phyloP scores from a whole-genome alignment of 2,113 vertebrate genomes.

The Callocephalon fimbriatum region DNA sequence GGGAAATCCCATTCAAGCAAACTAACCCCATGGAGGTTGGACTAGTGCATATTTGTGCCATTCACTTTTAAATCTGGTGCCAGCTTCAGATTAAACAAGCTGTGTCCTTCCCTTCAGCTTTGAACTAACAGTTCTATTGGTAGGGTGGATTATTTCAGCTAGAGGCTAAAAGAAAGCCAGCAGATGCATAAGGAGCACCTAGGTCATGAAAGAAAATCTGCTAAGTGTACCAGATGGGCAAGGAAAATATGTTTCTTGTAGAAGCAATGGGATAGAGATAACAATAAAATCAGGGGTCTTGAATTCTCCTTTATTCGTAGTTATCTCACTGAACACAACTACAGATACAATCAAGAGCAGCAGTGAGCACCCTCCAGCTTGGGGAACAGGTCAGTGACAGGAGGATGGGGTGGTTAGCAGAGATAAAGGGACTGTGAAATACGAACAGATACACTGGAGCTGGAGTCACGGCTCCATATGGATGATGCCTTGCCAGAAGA shows the following conservation, averaged over 20 bases:
- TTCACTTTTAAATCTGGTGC: neutral
- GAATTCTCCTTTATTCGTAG: neutral
- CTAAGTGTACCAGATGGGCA: neutral
- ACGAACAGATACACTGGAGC: neutral
- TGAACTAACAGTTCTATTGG: neutral
- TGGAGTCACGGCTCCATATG: neutral
- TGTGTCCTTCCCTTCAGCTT: neutral
- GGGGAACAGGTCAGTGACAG: neutral
- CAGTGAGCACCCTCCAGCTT: neutral
- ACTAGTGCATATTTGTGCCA: fast-evolving
- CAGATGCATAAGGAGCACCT: neutral
- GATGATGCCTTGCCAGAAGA: neutral
- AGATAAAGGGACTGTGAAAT: neutral
- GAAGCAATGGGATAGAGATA: neutral
- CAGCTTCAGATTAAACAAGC: neutral
- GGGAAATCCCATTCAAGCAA: neutral
- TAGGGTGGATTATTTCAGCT: neutral
- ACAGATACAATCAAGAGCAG: neutral
- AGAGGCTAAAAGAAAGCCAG: neutral
- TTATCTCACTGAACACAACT: neutral
- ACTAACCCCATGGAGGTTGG: neutral
- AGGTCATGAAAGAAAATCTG: neutral
- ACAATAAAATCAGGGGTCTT: neutral
- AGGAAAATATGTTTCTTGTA: neutral
- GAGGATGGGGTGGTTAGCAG: neutral